phyloP scores from a whole-genome alignment of 2,797 vertebrate genomes.

The Phoxinus dragarum region DNA sequence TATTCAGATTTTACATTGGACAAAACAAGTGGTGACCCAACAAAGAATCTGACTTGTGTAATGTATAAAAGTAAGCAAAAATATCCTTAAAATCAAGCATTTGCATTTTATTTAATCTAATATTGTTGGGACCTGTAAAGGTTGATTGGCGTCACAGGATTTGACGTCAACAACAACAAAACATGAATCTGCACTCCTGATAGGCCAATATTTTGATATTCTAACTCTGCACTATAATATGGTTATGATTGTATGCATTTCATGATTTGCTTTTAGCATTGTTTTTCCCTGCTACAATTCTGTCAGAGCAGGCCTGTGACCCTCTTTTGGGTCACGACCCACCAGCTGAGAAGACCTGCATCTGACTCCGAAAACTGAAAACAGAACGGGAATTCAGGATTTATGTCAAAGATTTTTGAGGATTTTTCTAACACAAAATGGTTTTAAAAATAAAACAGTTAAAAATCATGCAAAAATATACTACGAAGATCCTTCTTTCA shows the following conservation, averaged over 20 bases:
- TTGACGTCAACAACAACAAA: not conserved
- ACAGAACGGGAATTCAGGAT: conserved; percentile 35
- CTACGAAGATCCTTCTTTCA: conserved; percentile 57
- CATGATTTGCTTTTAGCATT: not conserved
- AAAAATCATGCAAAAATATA: conserved; percentile 70
- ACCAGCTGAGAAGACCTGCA: conserved; percentile 38
- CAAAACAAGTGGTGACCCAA: not conserved
- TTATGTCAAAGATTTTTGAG: not conserved
- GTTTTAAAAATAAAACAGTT: conserved; percentile 51
- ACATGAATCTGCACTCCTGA: not conserved
- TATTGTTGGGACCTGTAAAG: not conserved
- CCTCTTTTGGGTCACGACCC: not conserved
- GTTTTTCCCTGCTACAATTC: not conserved
- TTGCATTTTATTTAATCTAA: not conserved
- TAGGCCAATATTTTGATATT: not conserved
- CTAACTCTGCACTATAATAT: not conserved
- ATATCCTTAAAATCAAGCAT: not conserved
- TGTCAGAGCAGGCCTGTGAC: not conserved
- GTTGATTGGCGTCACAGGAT: not conserved
- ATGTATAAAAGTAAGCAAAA: not conserved
- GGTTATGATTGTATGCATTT: not conserved
- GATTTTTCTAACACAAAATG: conserved; percentile 41
- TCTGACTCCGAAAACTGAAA: conserved; percentile 52
- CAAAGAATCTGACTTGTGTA: not conserved
- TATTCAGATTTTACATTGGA: not conserved